Base-by-base conservation (phyloP, 2,888 invertebrate genomes). In the Orthosia cruda region DNA sequence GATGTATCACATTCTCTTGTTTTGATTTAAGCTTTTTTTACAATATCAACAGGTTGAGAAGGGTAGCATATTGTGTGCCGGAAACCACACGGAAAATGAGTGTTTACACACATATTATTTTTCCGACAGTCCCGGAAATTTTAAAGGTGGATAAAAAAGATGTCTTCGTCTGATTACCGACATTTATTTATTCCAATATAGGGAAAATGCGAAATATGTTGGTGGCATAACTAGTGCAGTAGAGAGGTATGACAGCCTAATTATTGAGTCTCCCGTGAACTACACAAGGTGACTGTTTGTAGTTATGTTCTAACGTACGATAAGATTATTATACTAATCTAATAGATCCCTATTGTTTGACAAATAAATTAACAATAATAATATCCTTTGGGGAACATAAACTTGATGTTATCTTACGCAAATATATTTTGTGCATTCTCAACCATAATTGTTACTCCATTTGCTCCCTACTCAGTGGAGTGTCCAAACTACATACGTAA, bases 401-500 rank as follows among this genome's bases (percentile, higher is more conserved):
- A 4, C 9, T 9, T 40, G 9, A 40, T 40, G 7, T 1, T 40
- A 9, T 40, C 9, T 40, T 40, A 9, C 40, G 40, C 40, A 23
- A 59, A 2, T 15, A 58, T 58, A 0, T 55, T 20, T 45, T 7
- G 11, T 61, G n/a, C 3, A 2, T 4, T 20, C 18, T 15, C 26
- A 2, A 13, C 13, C 13, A 47, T 40, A 12, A 45, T 45, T 40
- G 15, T 20, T 52, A 49, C 64, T 83, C 58, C 66, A 81, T 73
- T 49, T 66, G 15, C 20, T 69, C 23, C 9, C 0, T 75, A 72
- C 61, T 68, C 71, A 13, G 57, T 70, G 66, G 63, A 54, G 23
- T 59, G 55, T 58, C 69, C 69, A 61, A 79, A 85, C 79, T 81
- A 85, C 87, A 85, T 49, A 79, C 74, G 87, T 85, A 85, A 85